Evolutionary conservation across 2,888 invertebrate species (phyloP).

Genomic region (Archips crataeganus): DNA sequence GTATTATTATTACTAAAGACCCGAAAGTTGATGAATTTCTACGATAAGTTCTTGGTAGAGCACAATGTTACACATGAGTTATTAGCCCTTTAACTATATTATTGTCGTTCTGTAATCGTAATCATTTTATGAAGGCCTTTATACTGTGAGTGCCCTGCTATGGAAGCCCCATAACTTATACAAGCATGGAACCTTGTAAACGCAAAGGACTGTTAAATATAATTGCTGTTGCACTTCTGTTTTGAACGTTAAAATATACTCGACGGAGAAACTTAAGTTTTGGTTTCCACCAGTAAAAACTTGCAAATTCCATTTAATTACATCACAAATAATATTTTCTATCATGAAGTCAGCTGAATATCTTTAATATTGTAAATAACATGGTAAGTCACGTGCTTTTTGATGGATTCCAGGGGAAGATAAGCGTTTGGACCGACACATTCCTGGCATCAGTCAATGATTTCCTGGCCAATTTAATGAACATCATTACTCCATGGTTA

Average conservation of each 20-base stretch:
- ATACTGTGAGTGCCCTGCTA: conserved; percentile 5
- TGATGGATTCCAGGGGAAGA: too few relatives aligned
- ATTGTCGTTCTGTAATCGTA: conserved; percentile 2
- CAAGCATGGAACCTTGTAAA: not conserved
- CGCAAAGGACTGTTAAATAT: not conserved
- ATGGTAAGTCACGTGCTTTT: too few relatives aligned
- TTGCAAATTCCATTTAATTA: not conserved
- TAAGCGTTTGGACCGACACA: too few relatives aligned
- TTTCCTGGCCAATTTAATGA: too few relatives aligned
- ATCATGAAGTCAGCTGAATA: too few relatives aligned
- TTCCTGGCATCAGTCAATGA: too few relatives aligned
- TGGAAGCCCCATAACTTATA: not conserved
- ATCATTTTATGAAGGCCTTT: not conserved
- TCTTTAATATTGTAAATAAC: too few relatives aligned
- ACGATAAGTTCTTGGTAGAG: not conserved
- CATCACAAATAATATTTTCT: too few relatives aligned
- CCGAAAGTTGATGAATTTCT: not conserved
- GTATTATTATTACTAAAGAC: not conserved
- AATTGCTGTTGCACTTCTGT: not conserved
- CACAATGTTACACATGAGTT: not conserved
- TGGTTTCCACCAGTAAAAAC: not conserved
- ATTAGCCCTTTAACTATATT: not conserved
- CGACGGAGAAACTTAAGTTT: not conserved
- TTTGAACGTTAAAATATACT: not conserved
- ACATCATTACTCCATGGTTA: too few relatives aligned